Conservation (phyloP, 2,888 invertebrate species). For the Spisula subtruncata region DNA sequence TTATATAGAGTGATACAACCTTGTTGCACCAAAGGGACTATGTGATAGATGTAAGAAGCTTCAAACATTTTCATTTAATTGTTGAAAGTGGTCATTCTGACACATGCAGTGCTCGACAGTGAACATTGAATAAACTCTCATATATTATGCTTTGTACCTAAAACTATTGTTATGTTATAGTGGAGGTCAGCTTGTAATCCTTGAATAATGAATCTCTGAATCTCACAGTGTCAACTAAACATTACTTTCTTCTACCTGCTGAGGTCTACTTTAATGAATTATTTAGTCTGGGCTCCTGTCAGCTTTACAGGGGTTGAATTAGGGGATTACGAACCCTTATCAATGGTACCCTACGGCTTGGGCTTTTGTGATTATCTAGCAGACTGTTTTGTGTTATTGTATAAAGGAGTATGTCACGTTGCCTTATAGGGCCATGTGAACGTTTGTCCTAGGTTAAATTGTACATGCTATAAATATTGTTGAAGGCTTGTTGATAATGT, state of each 20-base stretch:
- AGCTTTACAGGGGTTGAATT: slow-evolving; percentile 23
- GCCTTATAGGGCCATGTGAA: background rate
- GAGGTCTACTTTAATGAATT: background rate
- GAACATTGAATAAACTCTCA: background rate
- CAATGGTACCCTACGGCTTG: background rate
- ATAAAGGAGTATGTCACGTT: slow-evolving; percentile 20
- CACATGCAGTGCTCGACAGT: background rate
- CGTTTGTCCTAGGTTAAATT: background rate
- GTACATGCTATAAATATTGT: background rate
- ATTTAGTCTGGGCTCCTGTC: slow-evolving; percentile 22
- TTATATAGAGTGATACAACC: no score
- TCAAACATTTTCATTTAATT: background rate
- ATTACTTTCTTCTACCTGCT: background rate
- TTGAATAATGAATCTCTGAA: slow-evolving; percentile 25
- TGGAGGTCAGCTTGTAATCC: slow-evolving; percentile 36
- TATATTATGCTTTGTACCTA: background rate
- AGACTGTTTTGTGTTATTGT: background rate
- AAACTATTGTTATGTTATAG: slow-evolving; percentile 4
- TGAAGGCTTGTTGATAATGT: background rate
- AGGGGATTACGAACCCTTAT: slow-evolving; percentile 14
- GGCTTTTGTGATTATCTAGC: background rate
- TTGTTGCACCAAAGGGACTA: no score
- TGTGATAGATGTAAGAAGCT: no score
- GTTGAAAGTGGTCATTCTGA: background rate
- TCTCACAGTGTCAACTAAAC: background rate